Base-by-base conservation (phyloP, 2,113 vertebrate genomes). In the Aythya baeri region DNA sequence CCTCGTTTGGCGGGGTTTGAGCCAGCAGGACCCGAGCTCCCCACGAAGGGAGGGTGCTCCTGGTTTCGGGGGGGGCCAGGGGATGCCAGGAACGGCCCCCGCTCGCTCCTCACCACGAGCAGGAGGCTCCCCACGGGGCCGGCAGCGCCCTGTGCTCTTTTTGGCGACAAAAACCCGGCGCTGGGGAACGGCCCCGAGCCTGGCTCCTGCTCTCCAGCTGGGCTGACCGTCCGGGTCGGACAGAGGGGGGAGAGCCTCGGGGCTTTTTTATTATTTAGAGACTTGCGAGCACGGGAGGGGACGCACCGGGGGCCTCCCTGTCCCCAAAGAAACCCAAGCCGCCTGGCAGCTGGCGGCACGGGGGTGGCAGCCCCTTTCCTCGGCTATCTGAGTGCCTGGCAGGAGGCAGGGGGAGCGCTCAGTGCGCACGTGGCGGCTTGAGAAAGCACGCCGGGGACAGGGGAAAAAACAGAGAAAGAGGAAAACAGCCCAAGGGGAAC, bases 401-500 rank as follows among this genome's bases (percentile, higher is more conserved):
- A 65, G 76, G 43, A 74, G 65, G 55, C 0, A 1, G 89, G 75
- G 86, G n/a, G 26, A 91, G 71, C 32, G 46, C 63, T 77, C 17
- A 1, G 34, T 8, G n/a, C 3, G 2, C 0, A 0, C 6, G 5
- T 23, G 17, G 65, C 73, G 77, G 58, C 63, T 87, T 52, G 34
- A 0, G 0, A 76, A 81, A 81, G 43, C 72, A 49, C 43, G 15
- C 0, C 9, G 61, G 93, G 63, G 44, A 81, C 50, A 26, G 49
- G 43, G 22, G 34, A 31, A 68, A 68, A 41, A 59, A 59, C 14
- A 52, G 49, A 50, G 22, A 46, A 22, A 13, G 7, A 89, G 74
- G 62, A 57, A 67, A 79, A 20, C 36, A 80, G 52, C 23, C 62
- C 59, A 55, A 61, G 66, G 65, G 62, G 71, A 89, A 74, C 9